Evolutionary conservation across 2,888 invertebrate species (phyloP).

Genomic region (Leptinotarsa tumamoca): DNA sequence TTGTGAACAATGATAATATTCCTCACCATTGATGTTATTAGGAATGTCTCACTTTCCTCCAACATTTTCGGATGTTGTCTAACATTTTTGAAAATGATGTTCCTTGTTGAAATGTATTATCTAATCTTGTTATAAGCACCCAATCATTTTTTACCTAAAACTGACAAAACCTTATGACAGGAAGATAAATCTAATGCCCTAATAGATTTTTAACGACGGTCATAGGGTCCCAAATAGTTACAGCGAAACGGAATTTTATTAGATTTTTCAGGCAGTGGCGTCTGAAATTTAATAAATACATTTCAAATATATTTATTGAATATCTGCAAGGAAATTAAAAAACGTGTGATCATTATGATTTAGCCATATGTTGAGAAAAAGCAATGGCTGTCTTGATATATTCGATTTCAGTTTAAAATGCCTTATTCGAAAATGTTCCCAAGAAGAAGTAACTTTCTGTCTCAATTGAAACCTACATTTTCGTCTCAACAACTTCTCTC

Average conservation of each 20-base stretch:
- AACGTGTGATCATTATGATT: too few relatives aligned
- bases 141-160: conserved; percentile 55
- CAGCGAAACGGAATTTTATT: conserved; percentile 42
- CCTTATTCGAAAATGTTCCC: too few relatives aligned
- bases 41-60: neutral
- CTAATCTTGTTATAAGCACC: conserved; percentile 42
- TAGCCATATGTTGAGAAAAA: too few relatives aligned
- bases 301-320: too few relatives aligned
- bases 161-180: conserved; percentile 55
- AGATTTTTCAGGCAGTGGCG: conserved; percentile 36
- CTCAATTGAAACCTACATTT: too few relatives aligned
- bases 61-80: conserved; percentile 22
- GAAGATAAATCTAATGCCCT: conserved; percentile 54
- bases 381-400: too few relatives aligned
- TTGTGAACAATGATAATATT: neutral
- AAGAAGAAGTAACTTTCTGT: too few relatives aligned
- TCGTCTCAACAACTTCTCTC: too few relatives aligned
- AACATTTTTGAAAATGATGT: conserved; percentile 42
- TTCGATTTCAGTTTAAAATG: too few relatives aligned
- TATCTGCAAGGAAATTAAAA: too few relatives aligned
- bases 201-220: conserved; percentile 59
- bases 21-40: neutral
- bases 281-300: neutral
- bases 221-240: conserved; percentile 37
- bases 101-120: conserved; percentile 33